Conservation (phyloP, 2,797 vertebrate genomes). For the Carcharodon carcharias region DNA sequence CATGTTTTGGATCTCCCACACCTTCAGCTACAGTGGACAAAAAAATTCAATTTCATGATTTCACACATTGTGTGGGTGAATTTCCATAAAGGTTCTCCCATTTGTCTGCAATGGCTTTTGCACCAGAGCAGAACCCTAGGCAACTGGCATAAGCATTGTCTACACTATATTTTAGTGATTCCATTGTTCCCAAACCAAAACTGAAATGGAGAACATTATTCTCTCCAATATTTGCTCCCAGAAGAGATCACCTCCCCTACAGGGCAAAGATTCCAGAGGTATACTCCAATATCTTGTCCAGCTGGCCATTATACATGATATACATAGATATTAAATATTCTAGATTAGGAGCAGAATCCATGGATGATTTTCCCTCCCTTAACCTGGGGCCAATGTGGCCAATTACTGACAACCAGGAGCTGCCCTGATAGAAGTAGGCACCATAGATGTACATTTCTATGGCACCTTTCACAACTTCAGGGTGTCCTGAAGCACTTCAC, state of each 20-base stretch:
- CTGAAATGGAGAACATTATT: not conserved
- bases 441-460: too few species aligned
- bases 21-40: not conserved
- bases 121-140: not conserved
- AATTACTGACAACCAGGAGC: not conserved
- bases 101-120: not conserved
- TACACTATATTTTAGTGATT: not conserved
- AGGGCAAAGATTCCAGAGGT: too few species aligned
- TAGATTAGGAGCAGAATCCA: not conserved
- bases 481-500: too few species aligned
- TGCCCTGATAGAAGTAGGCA: not conserved
- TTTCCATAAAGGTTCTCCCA: not conserved
- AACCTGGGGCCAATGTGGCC: not conserved
- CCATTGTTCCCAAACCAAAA: not conserved
- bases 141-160: not conserved
- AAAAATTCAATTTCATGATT: not conserved
- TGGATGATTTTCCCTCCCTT: not conserved
- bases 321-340: too few species aligned
- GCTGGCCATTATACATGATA: not conserved
- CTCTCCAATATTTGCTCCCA: not conserved
- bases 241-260: too few species aligned
- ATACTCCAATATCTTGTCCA: not conserved
- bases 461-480: too few species aligned
- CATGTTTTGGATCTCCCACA: not conserved
- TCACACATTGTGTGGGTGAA: not conserved